Conservation (phyloP, 1,140 invertebrate species). For the Drosophila suzukii region DNA sequence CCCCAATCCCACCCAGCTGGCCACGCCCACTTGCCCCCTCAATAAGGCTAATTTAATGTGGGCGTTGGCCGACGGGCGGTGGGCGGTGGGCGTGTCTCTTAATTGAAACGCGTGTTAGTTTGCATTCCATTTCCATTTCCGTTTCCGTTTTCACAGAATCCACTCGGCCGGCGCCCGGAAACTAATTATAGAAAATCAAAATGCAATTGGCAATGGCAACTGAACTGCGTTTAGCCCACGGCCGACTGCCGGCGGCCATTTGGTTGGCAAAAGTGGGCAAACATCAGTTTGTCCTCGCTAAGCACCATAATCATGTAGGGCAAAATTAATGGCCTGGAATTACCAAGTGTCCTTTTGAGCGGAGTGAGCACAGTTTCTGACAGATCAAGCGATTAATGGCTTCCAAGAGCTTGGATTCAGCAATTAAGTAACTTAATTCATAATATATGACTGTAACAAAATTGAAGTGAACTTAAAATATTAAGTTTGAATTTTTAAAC, state of each 20-base stretch:
- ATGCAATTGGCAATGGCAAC: constrained; percentile 39
- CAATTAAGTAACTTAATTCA: neutral
- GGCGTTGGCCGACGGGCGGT: constrained; percentile 9
- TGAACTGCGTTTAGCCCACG: constrained; percentile 5
- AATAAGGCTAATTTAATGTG: constrained; percentile 64
- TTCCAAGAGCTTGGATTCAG: neutral
- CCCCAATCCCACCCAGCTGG: no score
- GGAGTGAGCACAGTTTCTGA: neutral
- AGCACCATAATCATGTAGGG: constrained; percentile 24
- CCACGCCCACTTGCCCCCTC: constrained; percentile 21
- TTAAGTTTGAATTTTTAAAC: no score
- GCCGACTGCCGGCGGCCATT: constrained; percentile 19
- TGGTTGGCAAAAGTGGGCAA: constrained; percentile 3
- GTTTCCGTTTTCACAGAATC: neutral
- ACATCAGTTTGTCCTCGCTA: constrained; percentile 7
- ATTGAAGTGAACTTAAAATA: no score
- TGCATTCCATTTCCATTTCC: constrained; percentile 10
- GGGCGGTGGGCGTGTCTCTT: constrained; percentile 29
- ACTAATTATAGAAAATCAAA: constrained; percentile 54
- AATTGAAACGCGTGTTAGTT: constrained; percentile 63
- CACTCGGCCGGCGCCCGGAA: constrained; percentile 36
- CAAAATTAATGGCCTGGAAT: constrained; percentile 12
- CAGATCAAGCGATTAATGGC: neutral
- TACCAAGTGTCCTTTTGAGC: constrained; percentile 1
- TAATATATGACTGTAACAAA: no score